Evolutionary conservation across 92 coral and sea anemone species (phyloP).

Genomic region (Epizoanthus stellaris): DNA sequence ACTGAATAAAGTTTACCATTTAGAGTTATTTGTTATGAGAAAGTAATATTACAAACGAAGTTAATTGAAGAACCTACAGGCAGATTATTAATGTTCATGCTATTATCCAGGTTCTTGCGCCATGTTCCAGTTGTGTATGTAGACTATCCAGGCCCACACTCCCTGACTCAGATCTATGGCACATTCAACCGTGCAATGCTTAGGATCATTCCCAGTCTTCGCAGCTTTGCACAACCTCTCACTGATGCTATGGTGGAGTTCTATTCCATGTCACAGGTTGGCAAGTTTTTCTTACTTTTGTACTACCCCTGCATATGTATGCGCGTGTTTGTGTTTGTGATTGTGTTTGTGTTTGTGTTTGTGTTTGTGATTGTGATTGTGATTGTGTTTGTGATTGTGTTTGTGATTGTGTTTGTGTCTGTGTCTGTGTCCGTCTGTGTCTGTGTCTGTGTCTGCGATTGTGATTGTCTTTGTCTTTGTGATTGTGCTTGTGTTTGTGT

Average conservation of each 20-base stretch:
- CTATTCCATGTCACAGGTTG: constrained; percentile 97
- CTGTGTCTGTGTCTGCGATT: background rate
- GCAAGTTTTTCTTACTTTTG: background rate
- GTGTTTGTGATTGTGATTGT: no score
- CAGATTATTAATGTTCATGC: background rate
- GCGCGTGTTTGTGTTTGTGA: background rate
- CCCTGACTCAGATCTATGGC: constrained; percentile 97
- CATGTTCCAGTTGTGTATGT: constrained; percentile 97
- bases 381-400: no score
- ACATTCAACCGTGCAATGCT: constrained; percentile 99
- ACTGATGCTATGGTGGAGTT: constrained; percentile 99
- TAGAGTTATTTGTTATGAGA: background rate
- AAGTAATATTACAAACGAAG: background rate
- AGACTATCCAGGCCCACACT: constrained; percentile 96
- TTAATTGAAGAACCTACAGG: background rate
- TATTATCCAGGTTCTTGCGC: constrained; percentile 83
- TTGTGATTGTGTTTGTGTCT: no score
- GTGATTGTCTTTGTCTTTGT: background rate
- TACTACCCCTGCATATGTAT: background rate
- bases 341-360: no score
- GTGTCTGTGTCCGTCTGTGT: background rate
- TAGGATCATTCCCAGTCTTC: constrained; percentile 91
- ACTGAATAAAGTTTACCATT: background rate
- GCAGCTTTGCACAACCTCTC: constrained; percentile 94
- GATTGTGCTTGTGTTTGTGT: no score